phyloP scores from a whole-genome alignment of 2,797 vertebrate genomes.

The Arrhamphus sclerolepis region DNA sequence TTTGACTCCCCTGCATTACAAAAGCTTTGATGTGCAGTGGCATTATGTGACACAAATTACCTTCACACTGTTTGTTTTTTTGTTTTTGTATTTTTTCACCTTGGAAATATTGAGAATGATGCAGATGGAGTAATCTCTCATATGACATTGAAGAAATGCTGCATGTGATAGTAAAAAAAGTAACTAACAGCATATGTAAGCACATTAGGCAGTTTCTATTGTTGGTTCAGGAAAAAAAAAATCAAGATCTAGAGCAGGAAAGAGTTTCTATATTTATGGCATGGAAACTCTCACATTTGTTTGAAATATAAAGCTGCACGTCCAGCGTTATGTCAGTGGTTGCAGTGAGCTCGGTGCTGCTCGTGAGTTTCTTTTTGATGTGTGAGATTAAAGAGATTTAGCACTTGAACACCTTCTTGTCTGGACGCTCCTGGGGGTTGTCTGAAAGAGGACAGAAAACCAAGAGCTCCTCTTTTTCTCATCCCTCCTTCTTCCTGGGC shows the following conservation, averaged over 20 bases:
- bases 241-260: conserved; percentile 3
- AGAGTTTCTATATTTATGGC: conserved; percentile 18
- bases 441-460: conserved; percentile 58
- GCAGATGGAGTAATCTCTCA: conserved; percentile 30
- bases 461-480: conserved; percentile 58
- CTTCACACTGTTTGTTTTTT: conserved; percentile 19
- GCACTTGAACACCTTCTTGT: conserved; percentile 64
- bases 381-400: conserved; percentile 78
- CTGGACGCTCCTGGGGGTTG: conserved; percentile 62
- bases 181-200: conserved; percentile 29
- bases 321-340: conserved; percentile 47
- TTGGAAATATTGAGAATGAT: conserved; percentile 1
- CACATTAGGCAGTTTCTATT: conserved; percentile 14
- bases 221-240: conserved; percentile 1
- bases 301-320: conserved; percentile 41
- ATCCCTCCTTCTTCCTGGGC: conserved; percentile 29
- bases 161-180: conserved; percentile 8
- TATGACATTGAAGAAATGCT: conserved; percentile 30
- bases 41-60: conserved; percentile 45
- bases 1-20: conserved; percentile 65
- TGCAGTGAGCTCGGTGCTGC: conserved; percentile 60
- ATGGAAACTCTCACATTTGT: conserved; percentile 27
- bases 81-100: not conserved
- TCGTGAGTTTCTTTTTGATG: conserved; percentile 73
- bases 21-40: conserved; percentile 33